Evolutionary conservation across 2,797 vertebrate genomes (phyloP).

Genomic region (Onychomys torridus): DNA sequence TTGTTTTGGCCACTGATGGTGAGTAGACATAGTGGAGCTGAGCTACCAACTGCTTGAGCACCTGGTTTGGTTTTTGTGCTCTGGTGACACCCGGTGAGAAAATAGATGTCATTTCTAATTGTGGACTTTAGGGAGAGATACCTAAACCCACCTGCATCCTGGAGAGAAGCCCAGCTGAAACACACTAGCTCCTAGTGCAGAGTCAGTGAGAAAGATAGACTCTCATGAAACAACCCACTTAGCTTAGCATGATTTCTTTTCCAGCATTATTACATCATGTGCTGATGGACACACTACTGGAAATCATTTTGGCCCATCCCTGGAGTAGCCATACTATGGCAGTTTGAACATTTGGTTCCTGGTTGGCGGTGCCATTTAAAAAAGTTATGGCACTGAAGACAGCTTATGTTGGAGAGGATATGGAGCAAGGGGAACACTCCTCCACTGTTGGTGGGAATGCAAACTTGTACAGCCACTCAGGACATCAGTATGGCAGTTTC

Average conservation of each 20-base stretch:
- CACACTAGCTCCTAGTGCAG: neutral
- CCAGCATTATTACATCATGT: neutral
- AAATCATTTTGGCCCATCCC: neutral
- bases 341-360: neutral
- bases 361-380: no score
- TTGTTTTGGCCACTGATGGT: neutral
- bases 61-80: neutral
- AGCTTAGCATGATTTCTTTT: neutral
- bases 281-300: neutral
- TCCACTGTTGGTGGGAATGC: no score
- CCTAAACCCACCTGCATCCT: no score
- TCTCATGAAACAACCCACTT: neutral
- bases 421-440: no score
- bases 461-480: no score
- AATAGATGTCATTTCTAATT: neutral
- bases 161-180: neutral
- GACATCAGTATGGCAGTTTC: no score
- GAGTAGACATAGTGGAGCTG: fast-evolving
- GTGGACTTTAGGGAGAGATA: fast-evolving
- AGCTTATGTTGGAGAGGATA: no score
- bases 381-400: no score
- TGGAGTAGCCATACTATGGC: neutral
- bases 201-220: neutral
- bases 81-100: neutral
- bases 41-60: fast-evolving